Base-by-base conservation (phyloP, 1,140 invertebrate genomes). In the Cryptotermes secundus region DNA sequence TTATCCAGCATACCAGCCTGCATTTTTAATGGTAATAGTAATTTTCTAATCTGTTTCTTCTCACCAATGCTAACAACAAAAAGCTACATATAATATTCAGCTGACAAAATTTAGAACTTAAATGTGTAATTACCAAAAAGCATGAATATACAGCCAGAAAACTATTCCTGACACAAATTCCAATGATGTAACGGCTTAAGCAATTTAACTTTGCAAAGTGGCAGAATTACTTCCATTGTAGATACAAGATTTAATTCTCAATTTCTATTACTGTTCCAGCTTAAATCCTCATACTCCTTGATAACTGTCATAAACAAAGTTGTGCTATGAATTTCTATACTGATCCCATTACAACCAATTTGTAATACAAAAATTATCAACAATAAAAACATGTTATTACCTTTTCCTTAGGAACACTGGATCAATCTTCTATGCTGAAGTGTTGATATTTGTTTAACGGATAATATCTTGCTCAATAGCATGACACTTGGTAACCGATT, bases 341-440 rank as follows among this genome's bases (percentile, higher is more conserved):
- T 72, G 59, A n/a, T 72, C 26, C n/a, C 59, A 72, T n/a, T 26
- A 16, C 31, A 82, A 82, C 42, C 42, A 82, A 82, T 49, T 45
- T 53, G 16, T 82, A 59, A 82, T 35, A n/a, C 16, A 42, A 82
- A 38, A 49, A 82, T 35, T 82, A 82, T 82, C 81, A 82, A 59
- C 42, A 82, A 82, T 34, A 82, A 53, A 34, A 34, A 19, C 42
- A 34, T 7, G 36, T 49, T 49, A 53, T 82, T 82, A 82, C 81
- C 81, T 82, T 82, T 53, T 38, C 35, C 81, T 36, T 34, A 82
- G 31, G 35, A 82, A 59, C 34, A 82, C 81, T 31, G 81, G 14
- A 34, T 26, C 26, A 31, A 45, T 82, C 80, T 81, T 59, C 42
- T 7, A 31, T 59, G 14, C 19, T 82, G 42, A 26, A 45, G 22